Percentiles rank a stretch among this genome's conserved stretches.
Conservation (phyloP, 2,888 invertebrate genomes). For the Cosmopolites sordidus region DNA sequence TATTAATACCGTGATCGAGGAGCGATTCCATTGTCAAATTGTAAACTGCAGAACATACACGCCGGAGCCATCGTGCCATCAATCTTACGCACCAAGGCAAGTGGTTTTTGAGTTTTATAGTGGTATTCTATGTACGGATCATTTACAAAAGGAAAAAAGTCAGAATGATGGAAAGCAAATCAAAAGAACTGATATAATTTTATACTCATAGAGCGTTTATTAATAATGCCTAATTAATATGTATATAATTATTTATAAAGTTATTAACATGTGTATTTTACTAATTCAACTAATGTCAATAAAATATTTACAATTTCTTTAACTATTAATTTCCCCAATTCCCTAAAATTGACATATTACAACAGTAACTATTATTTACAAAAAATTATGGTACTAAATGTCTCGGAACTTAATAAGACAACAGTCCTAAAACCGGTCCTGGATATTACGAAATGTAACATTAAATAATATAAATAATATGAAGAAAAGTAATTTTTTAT, state of each 20-base stretch:
- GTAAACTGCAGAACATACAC: no score
- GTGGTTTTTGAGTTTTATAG: no score
- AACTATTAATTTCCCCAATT: slow-evolving; percentile 54
- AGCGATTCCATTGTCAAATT: no score
- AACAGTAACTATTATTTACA: slow-evolving; percentile 46
- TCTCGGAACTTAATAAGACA: slow-evolving; percentile 37
- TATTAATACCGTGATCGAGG: no score
- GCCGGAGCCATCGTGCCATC: no score
- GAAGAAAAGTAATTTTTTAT: slow-evolving; percentile 27
- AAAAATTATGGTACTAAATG: slow-evolving; percentile 22
- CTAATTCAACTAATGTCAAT: slow-evolving; percentile 56
- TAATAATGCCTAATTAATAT: slow-evolving; percentile 51
- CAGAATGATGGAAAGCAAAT: neutral
- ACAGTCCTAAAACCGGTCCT: slow-evolving; percentile 44
- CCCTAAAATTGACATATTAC: slow-evolving; percentile 69
- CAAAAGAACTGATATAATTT: slow-evolving; percentile 2
- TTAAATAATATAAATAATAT: slow-evolving; percentile 38
- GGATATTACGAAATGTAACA: slow-evolving; percentile 41
- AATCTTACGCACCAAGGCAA: no score
- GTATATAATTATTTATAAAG: slow-evolving; percentile 52
- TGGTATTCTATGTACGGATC: no score
- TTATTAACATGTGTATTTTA: slow-evolving; percentile 50
- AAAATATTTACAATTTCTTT: slow-evolving; percentile 52
- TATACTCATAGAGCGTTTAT: slow-evolving; percentile 46
- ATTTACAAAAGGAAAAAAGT: neutral